A percentile compares a stretch with the other conserved stretches of the same genome.
phyloP scores from a whole-genome alignment of 2,888 invertebrate species.

The Mesorhabditis sp. region DNA sequence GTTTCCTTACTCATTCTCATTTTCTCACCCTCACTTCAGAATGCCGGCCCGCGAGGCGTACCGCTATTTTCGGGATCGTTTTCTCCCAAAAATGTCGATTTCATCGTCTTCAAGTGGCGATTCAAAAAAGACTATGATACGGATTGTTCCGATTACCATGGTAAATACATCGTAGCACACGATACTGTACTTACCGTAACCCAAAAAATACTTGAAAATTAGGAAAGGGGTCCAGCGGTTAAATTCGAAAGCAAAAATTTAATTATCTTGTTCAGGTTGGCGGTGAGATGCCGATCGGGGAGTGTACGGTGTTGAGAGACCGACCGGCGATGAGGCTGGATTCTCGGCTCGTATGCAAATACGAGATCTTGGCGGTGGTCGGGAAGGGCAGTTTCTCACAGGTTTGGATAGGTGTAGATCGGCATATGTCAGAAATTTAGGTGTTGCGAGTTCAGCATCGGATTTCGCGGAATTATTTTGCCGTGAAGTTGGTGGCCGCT shows the following conservation, averaged over 20 bases:
- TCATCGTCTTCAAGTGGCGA: background rate
- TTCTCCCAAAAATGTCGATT: background rate
- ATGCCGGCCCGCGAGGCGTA: background rate
- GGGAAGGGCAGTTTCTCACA: slow-evolving; percentile 57
- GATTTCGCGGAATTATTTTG: slow-evolving; percentile 50
- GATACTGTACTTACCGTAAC: background rate
- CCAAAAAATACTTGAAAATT: background rate
- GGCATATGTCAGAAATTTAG: slow-evolving; percentile 9
- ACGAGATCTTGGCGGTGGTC: slow-evolving; percentile 53
- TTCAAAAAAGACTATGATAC: background rate
- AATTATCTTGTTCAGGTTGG: slow-evolving; percentile 39
- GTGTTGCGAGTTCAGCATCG: slow-evolving; percentile 54
- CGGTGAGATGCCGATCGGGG: slow-evolving; percentile 54
- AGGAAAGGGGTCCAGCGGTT: too few relatives aligned
- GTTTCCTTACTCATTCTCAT: background rate
- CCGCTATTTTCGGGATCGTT: background rate
- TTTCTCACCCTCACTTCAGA: background rate
- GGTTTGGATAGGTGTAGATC: slow-evolving; percentile 17
- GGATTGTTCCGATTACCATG: background rate
- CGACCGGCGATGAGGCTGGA: slow-evolving; percentile 51
- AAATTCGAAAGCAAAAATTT: too few relatives aligned
- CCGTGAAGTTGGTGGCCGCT: slow-evolving; percentile 50
- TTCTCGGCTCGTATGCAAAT: slow-evolving; percentile 54
- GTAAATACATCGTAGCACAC: background rate
- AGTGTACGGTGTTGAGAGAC: slow-evolving; percentile 46